Evolutionary conservation across 2,113 vertebrate species (phyloP).

Genomic region (Rhea americana): DNA sequence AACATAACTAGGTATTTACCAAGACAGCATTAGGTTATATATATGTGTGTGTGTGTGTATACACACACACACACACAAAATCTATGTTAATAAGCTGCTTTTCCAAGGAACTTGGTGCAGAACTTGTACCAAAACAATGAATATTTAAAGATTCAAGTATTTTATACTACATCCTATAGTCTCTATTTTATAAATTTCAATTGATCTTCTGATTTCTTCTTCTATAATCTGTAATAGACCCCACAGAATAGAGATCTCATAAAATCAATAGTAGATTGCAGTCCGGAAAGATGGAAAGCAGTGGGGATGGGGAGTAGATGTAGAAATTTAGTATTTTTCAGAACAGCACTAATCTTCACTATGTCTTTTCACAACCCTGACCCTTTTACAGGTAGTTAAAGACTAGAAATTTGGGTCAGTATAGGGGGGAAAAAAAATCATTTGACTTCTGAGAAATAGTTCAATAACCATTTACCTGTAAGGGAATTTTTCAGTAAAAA

Average conservation of each 20-base stretch:
- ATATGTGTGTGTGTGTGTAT: too few species aligned
- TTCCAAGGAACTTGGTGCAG: neutral
- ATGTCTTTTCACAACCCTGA: neutral
- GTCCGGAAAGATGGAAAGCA: neutral
- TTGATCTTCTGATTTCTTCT: neutral
- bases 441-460: neutral
- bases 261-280: neutral
- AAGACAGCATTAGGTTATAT: neutral
- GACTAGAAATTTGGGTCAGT: neutral
- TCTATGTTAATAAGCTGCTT: neutral
- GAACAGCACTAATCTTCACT: neutral
- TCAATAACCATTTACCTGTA: neutral
- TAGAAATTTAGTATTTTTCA: neutral
- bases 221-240: neutral
- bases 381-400: neutral
- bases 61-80: too few species aligned
- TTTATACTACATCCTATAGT: neutral
- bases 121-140: neutral
- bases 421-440: neutral
- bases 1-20: neutral
- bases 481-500: neutral
- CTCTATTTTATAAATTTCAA: neutral
- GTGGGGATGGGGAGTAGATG: neutral
- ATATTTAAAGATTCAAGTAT: neutral
- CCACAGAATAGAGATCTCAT: neutral